These are phyloP conservation scores for Alouatta palliata DNA, from an alignment of 2,113 vertebrate species.

Conservation along the genomic window DNA sequence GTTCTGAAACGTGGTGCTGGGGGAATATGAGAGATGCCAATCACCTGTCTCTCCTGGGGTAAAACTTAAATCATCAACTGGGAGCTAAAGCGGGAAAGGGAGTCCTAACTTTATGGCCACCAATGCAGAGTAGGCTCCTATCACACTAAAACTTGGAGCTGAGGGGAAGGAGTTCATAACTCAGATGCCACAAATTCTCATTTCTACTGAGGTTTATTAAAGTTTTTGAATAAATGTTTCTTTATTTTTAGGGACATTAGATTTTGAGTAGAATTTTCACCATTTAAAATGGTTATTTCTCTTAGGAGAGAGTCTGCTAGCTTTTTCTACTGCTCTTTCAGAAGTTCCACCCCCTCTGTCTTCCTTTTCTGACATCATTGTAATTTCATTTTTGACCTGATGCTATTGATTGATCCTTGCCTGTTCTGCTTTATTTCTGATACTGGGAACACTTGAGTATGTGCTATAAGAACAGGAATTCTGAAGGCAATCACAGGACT, in stretches of 20 bases:
- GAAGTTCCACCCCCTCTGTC: neutral
- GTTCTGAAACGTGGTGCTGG: neutral
- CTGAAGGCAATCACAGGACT: neutral
- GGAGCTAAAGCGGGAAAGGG: neutral
- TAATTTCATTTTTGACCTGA: neutral
- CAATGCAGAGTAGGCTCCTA: neutral
- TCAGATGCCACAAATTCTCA: neutral
- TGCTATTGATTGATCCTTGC: too few relatives aligned
- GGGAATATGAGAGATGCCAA: neutral
- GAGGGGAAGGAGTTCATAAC: accelerated
- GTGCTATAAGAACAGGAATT: neutral
- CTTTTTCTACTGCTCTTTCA: neutral
- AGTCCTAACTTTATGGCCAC: neutral
- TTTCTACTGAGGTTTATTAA: neutral
- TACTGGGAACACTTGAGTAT: neutral
- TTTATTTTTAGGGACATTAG: neutral
- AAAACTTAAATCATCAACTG: neutral
- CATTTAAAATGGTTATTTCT: neutral
- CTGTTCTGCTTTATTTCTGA: neutral
- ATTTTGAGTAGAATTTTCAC: neutral
- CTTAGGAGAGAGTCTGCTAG: neutral
- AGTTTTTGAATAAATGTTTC: neutral
- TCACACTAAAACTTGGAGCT: neutral
- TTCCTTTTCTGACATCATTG: neutral
- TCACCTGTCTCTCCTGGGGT: too few relatives aligned